Evolutionary conservation across 1,140 invertebrate genomes (phyloP).

Genomic region (Habropoda laboriosa): DNA sequence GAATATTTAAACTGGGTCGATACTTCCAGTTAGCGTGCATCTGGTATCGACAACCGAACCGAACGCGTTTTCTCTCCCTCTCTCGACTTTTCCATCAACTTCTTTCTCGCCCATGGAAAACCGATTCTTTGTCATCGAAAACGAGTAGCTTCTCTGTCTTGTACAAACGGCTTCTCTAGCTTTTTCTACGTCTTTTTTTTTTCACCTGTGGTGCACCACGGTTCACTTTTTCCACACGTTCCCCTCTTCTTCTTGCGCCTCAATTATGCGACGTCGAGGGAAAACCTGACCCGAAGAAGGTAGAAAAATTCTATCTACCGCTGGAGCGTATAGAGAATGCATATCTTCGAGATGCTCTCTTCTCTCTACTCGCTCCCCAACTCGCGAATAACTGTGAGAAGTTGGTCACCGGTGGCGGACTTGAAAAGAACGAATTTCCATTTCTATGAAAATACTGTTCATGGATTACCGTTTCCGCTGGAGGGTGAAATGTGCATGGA

Average conservation of each 20-base stretch:
- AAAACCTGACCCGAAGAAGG: not conserved
- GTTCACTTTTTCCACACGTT: slow-evolving; percentile 26
- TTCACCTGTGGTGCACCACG: slow-evolving; percentile 1
- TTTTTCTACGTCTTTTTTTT: slow-evolving; percentile 16
- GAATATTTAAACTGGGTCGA: slow-evolving; percentile 64
- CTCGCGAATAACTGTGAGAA: not conserved
- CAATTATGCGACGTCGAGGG: slow-evolving; percentile 26
- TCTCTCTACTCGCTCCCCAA: not conserved
- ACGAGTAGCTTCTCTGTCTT: not conserved
- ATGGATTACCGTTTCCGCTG: not conserved
- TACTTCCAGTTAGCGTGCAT: slow-evolving; percentile 61
- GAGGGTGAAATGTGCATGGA: not conserved
- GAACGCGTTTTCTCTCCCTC: not conserved
- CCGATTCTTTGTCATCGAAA: not conserved
- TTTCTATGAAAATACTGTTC: slow-evolving; percentile 32
- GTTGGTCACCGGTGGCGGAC: not conserved
- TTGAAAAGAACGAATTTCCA: slow-evolving; percentile 29
- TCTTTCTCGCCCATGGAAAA: not conserved
- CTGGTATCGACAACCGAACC: slow-evolving; percentile 62
- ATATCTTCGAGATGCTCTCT: not conserved
- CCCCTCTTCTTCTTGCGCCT: slow-evolving; percentile 37
- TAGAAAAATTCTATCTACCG: slow-evolving; percentile 2
- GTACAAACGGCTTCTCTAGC: slow-evolving; percentile 6
- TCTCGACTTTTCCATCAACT: not conserved
- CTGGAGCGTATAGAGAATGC: too few species aligned